Base-by-base conservation (phyloP, 2,888 invertebrate species). In the Acrobasis suavella region DNA sequence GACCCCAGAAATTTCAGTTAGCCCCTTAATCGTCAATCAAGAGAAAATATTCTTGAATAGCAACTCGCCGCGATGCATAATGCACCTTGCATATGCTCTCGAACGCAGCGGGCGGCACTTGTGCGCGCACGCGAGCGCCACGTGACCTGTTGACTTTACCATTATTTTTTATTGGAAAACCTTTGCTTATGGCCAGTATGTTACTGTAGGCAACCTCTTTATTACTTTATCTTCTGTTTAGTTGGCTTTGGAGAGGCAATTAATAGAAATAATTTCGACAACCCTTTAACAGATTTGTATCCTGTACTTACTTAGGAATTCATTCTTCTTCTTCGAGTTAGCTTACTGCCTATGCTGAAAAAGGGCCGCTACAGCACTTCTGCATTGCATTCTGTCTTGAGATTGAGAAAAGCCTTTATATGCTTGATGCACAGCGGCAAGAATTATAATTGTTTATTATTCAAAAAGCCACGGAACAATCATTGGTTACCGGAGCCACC, bases 71-170 rank as follows among this genome's bases (percentile, higher is more conserved):
- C 1, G 37, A 5, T 39, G 50, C 37, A 50, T 50, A 50, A 60
- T 59, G 17, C 64, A 65, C 62, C 64, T 64, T 71, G 84, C 89
- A 90, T 89, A 90, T 89, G 90, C 86, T 85, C 89, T 89, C 77
- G 78, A 89, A 69, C 86, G 63, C 89, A 83, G 89, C 87, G 78
- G 87, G 70, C 74, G 83, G 81, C 89, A 70, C 89, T 89, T 68
- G 69, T 67, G 59, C 14, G 73, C 72, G 81, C 89, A 81, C 87
- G 84, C 83, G 89, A 0, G 79, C 65, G 83, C 65, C 88, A 84
- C 88, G 88, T 42, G 65, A 6, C 54, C 9, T 78, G 85, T 49
- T 49, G 49, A 49, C 58, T 59, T 55, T 55, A 39, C 39, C 16
- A 39, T 38, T 38, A 39, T 55, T 32, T 54, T 37, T 54, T 54